Evolutionary conservation across 2,888 invertebrate genomes (phyloP).

Genomic region (Temnothorax ravouxi): DNA sequence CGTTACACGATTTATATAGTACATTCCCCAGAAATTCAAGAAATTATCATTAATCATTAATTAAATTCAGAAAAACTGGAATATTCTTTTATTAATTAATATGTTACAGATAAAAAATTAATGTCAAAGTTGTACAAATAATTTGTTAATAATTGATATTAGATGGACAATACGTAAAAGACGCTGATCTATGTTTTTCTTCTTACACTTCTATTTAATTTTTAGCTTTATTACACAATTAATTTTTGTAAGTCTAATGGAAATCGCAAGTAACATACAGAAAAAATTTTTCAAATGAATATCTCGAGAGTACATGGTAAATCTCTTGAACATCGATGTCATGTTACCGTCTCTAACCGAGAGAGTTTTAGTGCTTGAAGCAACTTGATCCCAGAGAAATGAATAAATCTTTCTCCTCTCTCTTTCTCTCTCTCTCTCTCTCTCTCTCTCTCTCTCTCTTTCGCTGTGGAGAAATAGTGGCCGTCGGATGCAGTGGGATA

Average conservation of each 20-base stretch:
- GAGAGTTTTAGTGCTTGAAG: conserved; percentile 13
- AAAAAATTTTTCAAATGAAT: neutral
- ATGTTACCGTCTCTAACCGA: neutral
- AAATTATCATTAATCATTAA: neutral
- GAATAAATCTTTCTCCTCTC: conserved; percentile 38
- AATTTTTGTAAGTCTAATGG: neutral
- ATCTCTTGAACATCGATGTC: conserved; percentile 12
- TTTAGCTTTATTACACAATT: neutral
- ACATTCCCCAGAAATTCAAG: neutral
- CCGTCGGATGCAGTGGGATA: conserved; percentile 36
- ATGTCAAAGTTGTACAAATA: neutral
- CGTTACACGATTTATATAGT: neutral
- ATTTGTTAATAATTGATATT: neutral
- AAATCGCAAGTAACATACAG: neutral
- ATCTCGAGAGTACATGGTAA: neutral
- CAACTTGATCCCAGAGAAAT: conserved; percentile 9
- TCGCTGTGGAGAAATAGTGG: conserved; percentile 16
- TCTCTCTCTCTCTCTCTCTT: neutral
- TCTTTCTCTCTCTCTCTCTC: too few species aligned
- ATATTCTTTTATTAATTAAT: neutral
- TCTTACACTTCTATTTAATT: neutral
- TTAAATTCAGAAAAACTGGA: neutral
- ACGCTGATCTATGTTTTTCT: neutral
- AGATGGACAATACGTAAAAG: neutral
- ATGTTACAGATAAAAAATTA: neutral